Evolutionary conservation across 2,797 vertebrate genomes (phyloP), one percentile per base, ranked within the genome.

Genomic region (Megalops cyprinoides): DNA sequence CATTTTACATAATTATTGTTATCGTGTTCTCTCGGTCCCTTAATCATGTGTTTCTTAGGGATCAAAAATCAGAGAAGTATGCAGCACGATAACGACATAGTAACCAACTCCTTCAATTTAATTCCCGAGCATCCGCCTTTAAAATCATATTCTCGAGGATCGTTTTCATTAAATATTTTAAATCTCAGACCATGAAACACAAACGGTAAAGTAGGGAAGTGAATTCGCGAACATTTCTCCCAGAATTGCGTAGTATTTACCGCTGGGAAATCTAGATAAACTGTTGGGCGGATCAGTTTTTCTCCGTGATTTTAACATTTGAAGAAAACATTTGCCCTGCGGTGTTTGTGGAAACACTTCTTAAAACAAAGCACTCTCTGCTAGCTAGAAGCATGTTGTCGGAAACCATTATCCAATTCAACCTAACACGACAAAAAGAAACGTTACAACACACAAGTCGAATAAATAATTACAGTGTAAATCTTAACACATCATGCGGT

Each of bases 311-410:
- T 48, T 69, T 42, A 53, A 79, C 62, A 39, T 34, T 53, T 37
- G 6, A 20, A 60, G 46, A 78, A 67, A 78, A 78, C 49, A 51
- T 51, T 51, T 71, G 60, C 46, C 34, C 39, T 10, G 34, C 25
- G 44, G 76, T 28, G n/a, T n/a, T n/a, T n/a, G n/a, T n/a, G n/a
- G n/a, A n/a, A n/a, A n/a, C 28, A 3, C 44, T 49, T 20, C 15
- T 65, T 34, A 49, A 78, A 18, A 67, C 15, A 34, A 67, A 18
- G 0, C 42, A 18, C 34, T 39, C 8, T 14, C 5, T 7, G 18
- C 12, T 18, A 65, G 62, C 12, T 4, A 8, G 67, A 23, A 42
- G 34, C 6, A 39, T 7, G 42, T 39, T 71, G 3, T 58, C 20
- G 39, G 18, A 18, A 5, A 0, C 67, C 67, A 42, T 71, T n/a